Conservation (phyloP, 2,888 invertebrate species). For the Leucania comma region DNA sequence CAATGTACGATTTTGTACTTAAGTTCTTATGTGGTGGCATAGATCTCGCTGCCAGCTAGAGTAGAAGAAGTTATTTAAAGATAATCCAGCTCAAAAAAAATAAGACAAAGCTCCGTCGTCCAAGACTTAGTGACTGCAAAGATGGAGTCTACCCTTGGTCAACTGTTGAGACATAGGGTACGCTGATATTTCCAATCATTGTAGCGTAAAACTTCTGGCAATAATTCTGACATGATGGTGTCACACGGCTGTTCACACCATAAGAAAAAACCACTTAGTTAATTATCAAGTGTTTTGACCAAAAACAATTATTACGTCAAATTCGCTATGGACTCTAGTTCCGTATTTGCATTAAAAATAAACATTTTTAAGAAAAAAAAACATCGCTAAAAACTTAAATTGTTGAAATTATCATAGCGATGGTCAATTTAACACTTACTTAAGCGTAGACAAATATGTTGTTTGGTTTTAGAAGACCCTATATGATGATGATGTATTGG, state of each 20-base stretch:
- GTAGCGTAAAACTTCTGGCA: not conserved
- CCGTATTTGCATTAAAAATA: slow-evolving; percentile 48
- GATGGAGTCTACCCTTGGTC: not conserved
- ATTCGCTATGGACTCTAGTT: slow-evolving; percentile 25
- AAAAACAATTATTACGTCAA: slow-evolving; percentile 33
- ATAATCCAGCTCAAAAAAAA: no score
- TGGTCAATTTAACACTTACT: slow-evolving; percentile 38
- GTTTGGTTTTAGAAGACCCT: not conserved
- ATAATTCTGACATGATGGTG: slow-evolving; percentile 3
- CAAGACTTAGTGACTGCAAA: not conserved
- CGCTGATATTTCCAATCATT: no score
- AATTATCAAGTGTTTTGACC: slow-evolving; percentile 12
- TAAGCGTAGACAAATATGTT: slow-evolving; percentile 7
- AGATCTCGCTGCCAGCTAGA: no score
- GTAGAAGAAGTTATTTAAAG: no score
- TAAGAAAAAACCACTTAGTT: slow-evolving; percentile 18
- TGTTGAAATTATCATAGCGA: slow-evolving; percentile 37
- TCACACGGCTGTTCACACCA: not conserved
- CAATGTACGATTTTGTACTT: no score
- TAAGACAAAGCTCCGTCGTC: not conserved
- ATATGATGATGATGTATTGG: not conserved
- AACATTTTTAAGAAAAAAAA: not conserved
- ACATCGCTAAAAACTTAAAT: slow-evolving; percentile 13
- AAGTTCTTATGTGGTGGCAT: no score
- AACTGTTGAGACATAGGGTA: no score